Evolutionary conservation across 2,888 invertebrate species (phyloP).

Genomic region (Toxonevra muliebris): DNA sequence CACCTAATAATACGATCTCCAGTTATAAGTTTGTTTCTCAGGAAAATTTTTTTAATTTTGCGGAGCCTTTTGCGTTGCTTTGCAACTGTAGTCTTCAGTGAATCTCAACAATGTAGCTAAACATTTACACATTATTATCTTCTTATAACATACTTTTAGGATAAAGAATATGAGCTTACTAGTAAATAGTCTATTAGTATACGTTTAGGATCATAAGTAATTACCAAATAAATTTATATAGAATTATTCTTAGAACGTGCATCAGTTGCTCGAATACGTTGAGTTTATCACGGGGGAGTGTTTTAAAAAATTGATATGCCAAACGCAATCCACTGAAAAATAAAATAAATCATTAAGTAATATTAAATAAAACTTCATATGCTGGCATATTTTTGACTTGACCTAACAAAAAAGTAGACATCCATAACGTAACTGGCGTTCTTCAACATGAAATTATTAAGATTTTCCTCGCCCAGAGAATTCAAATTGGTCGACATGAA

Average conservation of each 20-base stretch:
- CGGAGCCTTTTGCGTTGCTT: no score
- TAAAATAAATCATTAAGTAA: slow-evolving; percentile 6
- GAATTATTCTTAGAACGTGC: slow-evolving; percentile 68
- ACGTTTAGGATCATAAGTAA: slow-evolving; percentile 37
- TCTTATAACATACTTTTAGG: background rate
- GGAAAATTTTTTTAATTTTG: no score
- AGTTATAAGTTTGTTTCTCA: no score
- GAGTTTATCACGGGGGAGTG: slow-evolving; percentile 63
- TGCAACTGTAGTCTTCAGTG: no score
- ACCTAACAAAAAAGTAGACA: slow-evolving; percentile 72
- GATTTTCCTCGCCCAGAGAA: slow-evolving; percentile 27
- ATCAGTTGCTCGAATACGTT: slow-evolving; percentile 65
- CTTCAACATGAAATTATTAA: slow-evolving; percentile 17
- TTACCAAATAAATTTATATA: slow-evolving; percentile 70
- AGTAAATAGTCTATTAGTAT: background rate
- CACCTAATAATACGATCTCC: no score
- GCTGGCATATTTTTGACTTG: slow-evolving; percentile 38
- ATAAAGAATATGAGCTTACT: background rate
- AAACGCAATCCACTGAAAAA: slow-evolving; percentile 65
- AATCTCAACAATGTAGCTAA: no score
- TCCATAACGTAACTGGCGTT: slow-evolving; percentile 44
- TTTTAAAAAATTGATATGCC: slow-evolving; percentile 69
- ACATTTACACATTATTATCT: no score
- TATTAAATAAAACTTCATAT: background rate
- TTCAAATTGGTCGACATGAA: slow-evolving; percentile 66